Base-by-base conservation (phyloP, 1,140 invertebrate species). In the Tetramorium alpestre region DNA sequence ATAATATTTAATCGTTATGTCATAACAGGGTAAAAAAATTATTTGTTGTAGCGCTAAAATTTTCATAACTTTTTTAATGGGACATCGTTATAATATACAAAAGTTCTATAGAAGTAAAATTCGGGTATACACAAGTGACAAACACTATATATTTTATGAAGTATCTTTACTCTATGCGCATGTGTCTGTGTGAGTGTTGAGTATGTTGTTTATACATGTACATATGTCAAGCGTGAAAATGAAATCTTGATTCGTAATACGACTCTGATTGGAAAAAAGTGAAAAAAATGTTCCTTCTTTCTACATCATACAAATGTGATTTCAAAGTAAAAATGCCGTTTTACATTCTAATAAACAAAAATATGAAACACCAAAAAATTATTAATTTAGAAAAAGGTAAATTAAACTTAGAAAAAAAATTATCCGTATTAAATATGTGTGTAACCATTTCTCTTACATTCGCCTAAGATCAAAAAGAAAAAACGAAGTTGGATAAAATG, bases 81-180 rank as follows among this genome's bases (percentile, higher is more conserved):
- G 47, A 70, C 25, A 80, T 28, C 22, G 47, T 54, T 60, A n/a
- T 22, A 73, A 38, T 56, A 13, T 69, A 18, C 10, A 51, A 33
- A 33, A 25, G 4, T 65, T 78, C 49, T 76, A 67, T 87, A 89
- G 54, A 75, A 78, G 88, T 82, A 58, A 89, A 78, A 67, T 49
- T 56, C 49, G 47, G 82, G 13, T 84, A 58, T 69, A 44, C 70
- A 76, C 1, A 75, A 65, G 25, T 58, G 49, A 70, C n/a, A 77
- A 85, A 65, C 58, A 77, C 28, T 81, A 89, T 87, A 90, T 90
- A 90, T 89, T 90, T 90, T 90, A 89, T 89, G 85, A 69, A 65
- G 7, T 70, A 87, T 18, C 85, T 82, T 87, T 65, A 72, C 70
- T 47, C 4, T 69, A 16, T 22, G n/a, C 44, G 22, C 7, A 18